phyloP scores from a whole-genome alignment of 64 coral and sea anemone genomes.

The Catalaphyllia jardinei region DNA sequence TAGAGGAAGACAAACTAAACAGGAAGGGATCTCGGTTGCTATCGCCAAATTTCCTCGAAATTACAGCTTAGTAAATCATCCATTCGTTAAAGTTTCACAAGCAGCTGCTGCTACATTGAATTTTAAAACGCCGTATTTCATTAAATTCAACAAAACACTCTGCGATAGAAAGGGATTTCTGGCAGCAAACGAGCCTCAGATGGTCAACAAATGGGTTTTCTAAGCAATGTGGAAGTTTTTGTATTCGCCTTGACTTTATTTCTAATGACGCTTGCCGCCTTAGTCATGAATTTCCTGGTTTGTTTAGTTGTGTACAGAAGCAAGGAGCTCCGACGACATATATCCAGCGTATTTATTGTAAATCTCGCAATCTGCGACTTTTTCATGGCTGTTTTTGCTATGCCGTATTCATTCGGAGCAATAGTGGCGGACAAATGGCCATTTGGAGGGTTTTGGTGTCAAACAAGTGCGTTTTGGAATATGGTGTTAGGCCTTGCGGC shows the following conservation, averaged over 20 bases:
- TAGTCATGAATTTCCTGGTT: conserved; percentile 95
- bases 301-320: conserved; percentile 94
- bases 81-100: neutral
- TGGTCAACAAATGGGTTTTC: conserved; percentile 30
- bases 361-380: conserved; percentile 97
- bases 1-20: neutral
- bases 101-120: conserved; percentile 34
- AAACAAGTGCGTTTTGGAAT: conserved; percentile 90
- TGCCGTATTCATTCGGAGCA: conserved; percentile 92
- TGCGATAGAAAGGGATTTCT: neutral
- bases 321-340: conserved; percentile 78
- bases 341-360: conserved; percentile 96
- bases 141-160: neutral
- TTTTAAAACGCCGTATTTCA: neutral
- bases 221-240: conserved; percentile 70
- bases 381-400: conserved; percentile 88
- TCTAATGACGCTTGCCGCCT: conserved; percentile 82
- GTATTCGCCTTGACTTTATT: conserved; percentile 65
- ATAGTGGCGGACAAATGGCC: conserved; percentile 75
- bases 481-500: conserved; percentile 84
- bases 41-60: neutral
- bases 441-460: conserved; percentile 82
- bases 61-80: neutral
- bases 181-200: neutral
- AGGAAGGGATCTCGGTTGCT: neutral